These are phyloP conservation scores for Eilema caniola DNA, from an alignment of 2,888 invertebrate species.

Conservation along the genomic window DNA sequence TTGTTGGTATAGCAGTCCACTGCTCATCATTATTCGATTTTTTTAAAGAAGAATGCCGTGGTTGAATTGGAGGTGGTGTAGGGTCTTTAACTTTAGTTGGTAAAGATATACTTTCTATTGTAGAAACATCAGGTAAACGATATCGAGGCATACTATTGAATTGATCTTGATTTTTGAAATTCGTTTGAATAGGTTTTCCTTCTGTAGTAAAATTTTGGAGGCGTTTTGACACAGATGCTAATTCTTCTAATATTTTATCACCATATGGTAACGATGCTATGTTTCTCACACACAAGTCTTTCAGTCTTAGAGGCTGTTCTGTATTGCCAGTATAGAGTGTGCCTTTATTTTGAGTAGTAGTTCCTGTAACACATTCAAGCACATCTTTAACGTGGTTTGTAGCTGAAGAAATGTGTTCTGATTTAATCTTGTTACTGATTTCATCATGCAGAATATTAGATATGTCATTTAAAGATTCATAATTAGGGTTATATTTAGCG, in stretches of 20 bases:
- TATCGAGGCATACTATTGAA: constrained; percentile 75
- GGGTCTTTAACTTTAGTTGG: constrained; percentile 57
- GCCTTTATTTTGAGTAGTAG: constrained; percentile 51
- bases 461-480: constrained; percentile 88
- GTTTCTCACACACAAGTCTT: constrained; percentile 89
- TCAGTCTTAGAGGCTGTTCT: constrained; percentile 82
- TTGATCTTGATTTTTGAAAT: constrained; percentile 35
- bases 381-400: constrained; percentile 79
- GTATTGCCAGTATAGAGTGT: constrained; percentile 32
- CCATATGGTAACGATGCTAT: constrained; percentile 91
- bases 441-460: constrained; percentile 86
- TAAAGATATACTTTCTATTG: constrained; percentile 76
- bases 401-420: constrained; percentile 50
- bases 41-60: constrained; percentile 77
- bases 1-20: constrained; percentile 89
- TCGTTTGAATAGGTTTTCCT: constrained; percentile 40
- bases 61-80: constrained; percentile 77
- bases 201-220: constrained; percentile 75
- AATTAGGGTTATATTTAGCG: constrained; percentile 89
- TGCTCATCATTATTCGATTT: constrained; percentile 73
- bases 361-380: constrained; percentile 76
- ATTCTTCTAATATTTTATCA: constrained; percentile 89
- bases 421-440: constrained; percentile 51
- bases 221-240: constrained; percentile 88
- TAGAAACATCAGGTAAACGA: constrained; percentile 80